Base-by-base conservation (phyloP, 1,140 invertebrate genomes). In the Wasmannia auropunctata region DNA sequence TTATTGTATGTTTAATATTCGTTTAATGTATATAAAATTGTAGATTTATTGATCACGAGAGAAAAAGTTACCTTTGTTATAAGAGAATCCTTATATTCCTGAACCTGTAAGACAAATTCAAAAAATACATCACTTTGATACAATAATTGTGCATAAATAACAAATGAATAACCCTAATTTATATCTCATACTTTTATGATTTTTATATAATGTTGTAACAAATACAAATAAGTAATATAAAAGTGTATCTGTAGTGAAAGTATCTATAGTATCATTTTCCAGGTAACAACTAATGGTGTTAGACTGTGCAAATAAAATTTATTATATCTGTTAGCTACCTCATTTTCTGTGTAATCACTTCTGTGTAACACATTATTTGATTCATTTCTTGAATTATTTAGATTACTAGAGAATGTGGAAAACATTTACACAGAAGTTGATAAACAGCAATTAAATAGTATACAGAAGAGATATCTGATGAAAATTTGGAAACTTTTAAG, bases 61-160 rank as follows among this genome's bases (percentile, higher is more conserved):
- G 25, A 63, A 77, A 14, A 46, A 75, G 69, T 93, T 92, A 95
- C 95, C 95, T 98, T 97, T 46, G 96, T 96, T 94, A 98, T 98
- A 74, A 98, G 93, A 25, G 96, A 96, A 91, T 98, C 97, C 95
- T 98, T 98, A 95, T 98, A 98, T 91, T 98, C 97, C 93, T 97
- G 97, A 90, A 98, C 97, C 97, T 98, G 95, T 25, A 96, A 96
- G 85, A 90, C 74, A 91, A 91, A 93, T 89, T 91, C 92, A 62
- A 91, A 83, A 86, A 54, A 56, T 86, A 56, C 60, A 90, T 83
- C 63, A 86, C 85, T 87, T 85, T 83, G 69, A 46, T 76, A 80
- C 11, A 22, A 84, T 90, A 4, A 6, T 67, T 28, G 40, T 54
- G 34, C 7, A 85, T 25, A 65, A 67, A 14, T 22, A 31, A 46